phyloP scores from a whole-genome alignment of 2,797 vertebrate genomes.

The Danio aesculapii region DNA sequence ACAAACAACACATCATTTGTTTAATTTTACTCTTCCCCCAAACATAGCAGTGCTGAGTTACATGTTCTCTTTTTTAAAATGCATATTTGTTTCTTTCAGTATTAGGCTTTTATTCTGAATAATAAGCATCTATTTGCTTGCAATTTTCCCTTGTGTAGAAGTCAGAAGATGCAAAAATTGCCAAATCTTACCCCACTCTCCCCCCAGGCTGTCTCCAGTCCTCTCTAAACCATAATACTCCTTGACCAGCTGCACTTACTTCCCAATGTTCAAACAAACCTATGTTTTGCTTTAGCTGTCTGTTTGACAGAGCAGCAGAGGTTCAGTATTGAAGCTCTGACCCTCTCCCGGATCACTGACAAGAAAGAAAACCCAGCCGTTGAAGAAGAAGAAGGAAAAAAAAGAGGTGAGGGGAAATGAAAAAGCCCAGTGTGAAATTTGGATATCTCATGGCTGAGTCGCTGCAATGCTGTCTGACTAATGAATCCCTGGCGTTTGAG shows the following conservation, averaged over 20 bases:
- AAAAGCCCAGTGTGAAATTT: constrained; percentile 61
- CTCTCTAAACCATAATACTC: not conserved
- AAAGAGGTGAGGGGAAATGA: constrained; percentile 42
- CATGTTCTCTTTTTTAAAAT: too few relatives aligned
- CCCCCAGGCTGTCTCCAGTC: not conserved
- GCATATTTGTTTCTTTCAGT: too few relatives aligned
- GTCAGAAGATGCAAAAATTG: not conserved
- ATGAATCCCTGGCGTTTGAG: constrained; percentile 64
- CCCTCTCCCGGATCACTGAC: constrained; percentile 60
- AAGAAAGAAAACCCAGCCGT: constrained; percentile 63
- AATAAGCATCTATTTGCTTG: not conserved
- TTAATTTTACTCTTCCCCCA: too few relatives aligned
- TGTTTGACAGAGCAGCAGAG: constrained; percentile 60
- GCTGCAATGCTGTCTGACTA: constrained; percentile 64
- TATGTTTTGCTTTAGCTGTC: not conserved
- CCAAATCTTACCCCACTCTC: not conserved
- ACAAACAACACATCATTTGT: too few relatives aligned
- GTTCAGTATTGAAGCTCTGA: constrained; percentile 67
- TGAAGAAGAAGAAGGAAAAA: constrained; percentile 35
- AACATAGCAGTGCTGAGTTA: too few relatives aligned
- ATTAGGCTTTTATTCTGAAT: too few relatives aligned
- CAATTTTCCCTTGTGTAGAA: not conserved
- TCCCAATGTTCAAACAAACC: not conserved
- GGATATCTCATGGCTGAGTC: constrained; percentile 60
- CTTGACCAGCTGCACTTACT: not conserved